Base-by-base conservation (phyloP, 2,113 vertebrate genomes). In the Cyphomyrus plagiostoma region DNA sequence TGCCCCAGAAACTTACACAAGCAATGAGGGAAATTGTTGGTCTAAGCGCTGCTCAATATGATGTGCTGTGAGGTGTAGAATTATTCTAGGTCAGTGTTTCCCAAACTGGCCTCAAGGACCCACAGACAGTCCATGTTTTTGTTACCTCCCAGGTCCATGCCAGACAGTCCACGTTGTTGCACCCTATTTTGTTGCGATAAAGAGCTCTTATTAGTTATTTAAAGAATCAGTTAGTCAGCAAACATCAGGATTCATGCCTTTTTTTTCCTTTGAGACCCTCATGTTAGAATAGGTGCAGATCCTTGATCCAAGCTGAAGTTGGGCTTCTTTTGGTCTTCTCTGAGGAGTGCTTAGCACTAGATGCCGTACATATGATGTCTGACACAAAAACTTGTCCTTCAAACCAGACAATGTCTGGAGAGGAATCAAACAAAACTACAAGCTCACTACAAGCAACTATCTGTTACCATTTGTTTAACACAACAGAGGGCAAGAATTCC, bases 381-480 rank as follows among this genome's bases (percentile, higher is more conserved):
- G 53, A 88, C 82, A 58, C 56, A 48, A 90, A 88, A 46, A 46
- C 85, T 35, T 30, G 39, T 82, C 42, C 42, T 50, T 58, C 17
- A 42, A 85, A 83, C 42, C 53, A 45, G 56, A 88, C 56, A 88
- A 88, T 85, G 53, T 88, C 87, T 85, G 87, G 90, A 70, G 58
- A 35, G 87, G 80, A 84, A 49, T 85, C 80, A 88, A 89, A 86
- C 35, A 89, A 7, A 46, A 62, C 80, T n/a, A 85, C 49, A 45
- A 45, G 50, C 70, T 77, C 77, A 89, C 19, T 56, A 56, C 53
- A 56, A 56, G 53, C 39, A 46, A 89, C 53, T 56, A 85, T 84
- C 50, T 84, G 49, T 89, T 58, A 84, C 80, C 15, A 35, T 62
- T 62, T 89, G 13, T 39, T 53, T 42, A 42, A 62, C 50, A 83